Conservation (phyloP, 2,113 vertebrate genomes). For the Ochotona princeps region DNA sequence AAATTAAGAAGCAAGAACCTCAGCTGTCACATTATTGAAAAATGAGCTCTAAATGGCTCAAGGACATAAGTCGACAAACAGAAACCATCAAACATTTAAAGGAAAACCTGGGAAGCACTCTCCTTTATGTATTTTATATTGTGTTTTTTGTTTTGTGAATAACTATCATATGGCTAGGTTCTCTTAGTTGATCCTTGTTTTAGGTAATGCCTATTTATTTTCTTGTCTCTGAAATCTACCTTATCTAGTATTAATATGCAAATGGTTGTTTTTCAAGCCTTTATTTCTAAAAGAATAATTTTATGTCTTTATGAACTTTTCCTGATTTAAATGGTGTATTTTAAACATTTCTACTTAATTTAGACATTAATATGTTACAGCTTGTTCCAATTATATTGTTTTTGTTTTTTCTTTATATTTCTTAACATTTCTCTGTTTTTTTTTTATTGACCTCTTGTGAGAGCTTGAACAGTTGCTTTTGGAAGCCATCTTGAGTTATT, state of each 20-base stretch:
- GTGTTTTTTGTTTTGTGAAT: neutral
- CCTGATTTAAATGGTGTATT: neutral
- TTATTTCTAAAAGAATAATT: neutral
- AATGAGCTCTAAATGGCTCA: no score
- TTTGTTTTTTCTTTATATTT: neutral
- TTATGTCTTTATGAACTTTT: neutral
- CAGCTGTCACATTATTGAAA: no score
- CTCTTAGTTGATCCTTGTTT: neutral
- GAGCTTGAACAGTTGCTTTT: neutral
- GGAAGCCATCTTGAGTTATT: neutral
- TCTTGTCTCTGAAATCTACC: constrained; percentile 26
- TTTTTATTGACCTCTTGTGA: neutral
- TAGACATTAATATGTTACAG: neutral
- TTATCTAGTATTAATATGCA: neutral
- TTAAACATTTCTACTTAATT: constrained; percentile 5
- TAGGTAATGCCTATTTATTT: neutral
- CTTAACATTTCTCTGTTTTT: neutral
- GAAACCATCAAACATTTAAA: no score
- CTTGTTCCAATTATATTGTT: neutral
- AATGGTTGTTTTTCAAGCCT: neutral
- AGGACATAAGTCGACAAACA: no score
- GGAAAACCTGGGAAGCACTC: neutral
- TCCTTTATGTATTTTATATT: neutral
- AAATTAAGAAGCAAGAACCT: no score
- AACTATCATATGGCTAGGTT: neutral